phyloP scores from a whole-genome alignment of 37 sponge, comb jelly and placozoan species.

The Cliona cf. orientalis region DNA sequence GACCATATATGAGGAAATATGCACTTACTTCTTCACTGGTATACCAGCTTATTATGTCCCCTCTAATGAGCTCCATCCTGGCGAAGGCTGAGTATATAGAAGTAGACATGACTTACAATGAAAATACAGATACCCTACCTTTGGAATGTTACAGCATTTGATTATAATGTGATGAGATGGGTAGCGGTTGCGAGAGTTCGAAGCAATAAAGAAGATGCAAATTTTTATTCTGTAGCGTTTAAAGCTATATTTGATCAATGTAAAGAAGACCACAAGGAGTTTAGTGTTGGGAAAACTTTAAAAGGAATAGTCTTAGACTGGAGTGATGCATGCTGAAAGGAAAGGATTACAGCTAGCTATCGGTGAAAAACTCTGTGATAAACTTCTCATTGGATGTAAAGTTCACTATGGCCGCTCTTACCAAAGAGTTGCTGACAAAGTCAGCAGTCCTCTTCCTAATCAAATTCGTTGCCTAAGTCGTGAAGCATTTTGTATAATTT shows the following conservation, averaged over 20 bases:
- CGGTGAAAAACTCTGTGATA: neutral
- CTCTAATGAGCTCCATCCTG: neutral
- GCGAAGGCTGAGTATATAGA: slow-evolving; percentile 3
- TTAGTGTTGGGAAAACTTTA: neutral
- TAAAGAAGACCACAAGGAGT: neutral
- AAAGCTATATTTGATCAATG: neutral
- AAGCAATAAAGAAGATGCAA: slow-evolving; percentile 3
- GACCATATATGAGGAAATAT: neutral
- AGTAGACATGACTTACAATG: neutral
- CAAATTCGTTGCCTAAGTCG: neutral
- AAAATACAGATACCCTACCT: slow-evolving; percentile 6
- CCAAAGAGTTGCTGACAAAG: too few relatives aligned
- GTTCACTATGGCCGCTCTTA: slow-evolving; percentile 11
- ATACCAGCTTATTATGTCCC: too few relatives aligned
- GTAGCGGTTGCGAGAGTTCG: slow-evolving; percentile 8
- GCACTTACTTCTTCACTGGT: too few relatives aligned
- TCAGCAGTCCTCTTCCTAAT: too few relatives aligned
- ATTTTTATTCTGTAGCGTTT: neutral
- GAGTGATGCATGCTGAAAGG: slow-evolving; percentile 20
- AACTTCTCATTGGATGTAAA: neutral
- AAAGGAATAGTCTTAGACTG: slow-evolving; percentile 22
- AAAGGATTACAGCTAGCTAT: too few relatives aligned
- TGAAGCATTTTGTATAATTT: slow-evolving; percentile 19
- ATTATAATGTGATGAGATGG: slow-evolving; percentile 16
- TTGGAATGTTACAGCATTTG: slow-evolving; percentile 1